Base-by-base conservation (phyloP, 2,797 vertebrate species). In the Labroides dimidiatus region DNA sequence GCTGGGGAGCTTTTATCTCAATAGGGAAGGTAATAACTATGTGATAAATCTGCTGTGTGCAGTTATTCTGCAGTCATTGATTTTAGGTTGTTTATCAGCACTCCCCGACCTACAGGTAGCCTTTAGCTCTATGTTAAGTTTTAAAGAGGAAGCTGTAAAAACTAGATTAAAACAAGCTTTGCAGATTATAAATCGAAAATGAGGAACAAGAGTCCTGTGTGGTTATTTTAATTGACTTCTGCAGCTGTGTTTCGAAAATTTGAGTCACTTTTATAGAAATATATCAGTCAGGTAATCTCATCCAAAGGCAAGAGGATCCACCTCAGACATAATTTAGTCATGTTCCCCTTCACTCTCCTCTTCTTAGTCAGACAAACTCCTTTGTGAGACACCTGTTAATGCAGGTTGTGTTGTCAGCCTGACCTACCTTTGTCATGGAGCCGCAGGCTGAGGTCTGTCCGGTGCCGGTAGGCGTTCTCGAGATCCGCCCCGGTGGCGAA, bases 401-500 rank as follows among this genome's bases (percentile, higher is more conserved):
- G 81, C 52, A 49, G 23, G n/a, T 9, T 10, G 70, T 69, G 67
- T 3, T 33, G 27, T 52, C 69, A 75, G 74, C 37, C 66, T 80
- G 84, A 85, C 88, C 81, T 93, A 97, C 96, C 96, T 96, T 96
- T 98, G 82, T 96, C 94, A 68, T 96, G 96, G 70, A 98, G 92
- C 76, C 95, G 95, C 76, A 95, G 92, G 84, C 94, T 94, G 84
- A 97, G 94, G 92, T 96, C 94, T 64, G 93, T 78, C 82, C 96
- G 93, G 90, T 96, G 92, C 74, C 96, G 94, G 92, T 98, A 97
- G 57, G 92, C 93, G 85, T 91, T 95, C 81, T 96, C 96, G 81
- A 96, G 84, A 81, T 96, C 96, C 55, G 95, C 87, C 52, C 93
- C 95, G 59, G 69, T 81, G 88, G 96, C 93, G 93, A 97, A 97